Percentiles rank a stretch among this genome's conserved stretches.
Evolutionary conservation across 1,140 invertebrate species (phyloP).

Genomic region (Zophobas atratus): DNA sequence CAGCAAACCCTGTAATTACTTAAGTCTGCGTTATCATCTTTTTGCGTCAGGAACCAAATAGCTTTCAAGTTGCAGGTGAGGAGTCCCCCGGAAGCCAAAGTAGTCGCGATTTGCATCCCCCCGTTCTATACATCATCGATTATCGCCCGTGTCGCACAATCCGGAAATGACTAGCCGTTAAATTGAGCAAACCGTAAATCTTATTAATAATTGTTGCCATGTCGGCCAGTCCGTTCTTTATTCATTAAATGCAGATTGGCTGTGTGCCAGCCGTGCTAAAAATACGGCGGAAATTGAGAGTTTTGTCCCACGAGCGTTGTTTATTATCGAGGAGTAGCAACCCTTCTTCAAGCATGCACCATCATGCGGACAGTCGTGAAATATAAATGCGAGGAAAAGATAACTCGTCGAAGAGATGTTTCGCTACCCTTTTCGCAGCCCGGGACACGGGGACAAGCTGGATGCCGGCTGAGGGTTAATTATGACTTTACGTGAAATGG

Average conservation of each 20-base stretch:
- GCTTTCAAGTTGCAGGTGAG: conserved; percentile 14
- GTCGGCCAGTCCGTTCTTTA: conserved; percentile 47
- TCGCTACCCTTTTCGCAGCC: too few relatives aligned
- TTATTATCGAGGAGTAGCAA: conserved; percentile 53
- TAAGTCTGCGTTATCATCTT: too few relatives aligned
- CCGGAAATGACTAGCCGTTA: conserved; percentile 51
- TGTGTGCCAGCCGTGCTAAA: conserved; percentile 53
- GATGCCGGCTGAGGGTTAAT: too few relatives aligned
- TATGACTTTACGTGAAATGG: too few relatives aligned
- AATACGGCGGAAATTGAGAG: conserved; percentile 61
- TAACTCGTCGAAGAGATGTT: not conserved
- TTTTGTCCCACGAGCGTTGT: conserved; percentile 58
- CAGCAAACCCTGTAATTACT: too few relatives aligned
- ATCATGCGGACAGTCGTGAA: conserved; percentile 45
- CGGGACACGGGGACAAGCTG: too few relatives aligned
- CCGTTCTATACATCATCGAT: conserved; percentile 48
- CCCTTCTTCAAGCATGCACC: conserved; percentile 48
- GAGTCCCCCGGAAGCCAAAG: not conserved
- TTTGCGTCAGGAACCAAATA: too few relatives aligned
- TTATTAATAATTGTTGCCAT: conserved; percentile 54
- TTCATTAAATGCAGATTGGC: conserved; percentile 56
- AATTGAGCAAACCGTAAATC: conserved; percentile 50
- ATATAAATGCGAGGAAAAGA: conserved; percentile 46
- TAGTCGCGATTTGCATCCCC: conserved; percentile 1
- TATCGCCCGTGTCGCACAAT: conserved; percentile 43